Conservation (phyloP, 1,140 invertebrate species). For the Eriocheir sinensis region DNA sequence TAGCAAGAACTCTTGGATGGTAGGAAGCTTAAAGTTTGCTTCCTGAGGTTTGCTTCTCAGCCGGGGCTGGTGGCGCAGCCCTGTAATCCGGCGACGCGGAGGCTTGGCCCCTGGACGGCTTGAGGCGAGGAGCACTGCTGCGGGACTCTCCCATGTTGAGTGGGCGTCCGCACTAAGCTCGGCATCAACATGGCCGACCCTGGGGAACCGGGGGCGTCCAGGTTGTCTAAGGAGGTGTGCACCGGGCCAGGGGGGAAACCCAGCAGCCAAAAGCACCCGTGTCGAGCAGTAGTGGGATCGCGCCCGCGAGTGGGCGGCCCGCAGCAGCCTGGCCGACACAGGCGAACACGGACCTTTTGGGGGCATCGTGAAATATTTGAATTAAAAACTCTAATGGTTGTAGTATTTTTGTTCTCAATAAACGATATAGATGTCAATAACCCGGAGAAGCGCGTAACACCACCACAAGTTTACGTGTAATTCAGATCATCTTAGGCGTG, state of each 20-base stretch:
- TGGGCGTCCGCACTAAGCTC: background rate
- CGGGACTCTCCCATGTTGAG: conserved; percentile 19
- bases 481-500: too few relatives aligned
- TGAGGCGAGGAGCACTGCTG: background rate
- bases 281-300: conserved; percentile 19
- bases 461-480: too few relatives aligned
- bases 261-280: conserved; percentile 19
- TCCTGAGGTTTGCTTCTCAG: background rate
- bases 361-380: too few relatives aligned
- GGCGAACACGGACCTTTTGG: too few relatives aligned
- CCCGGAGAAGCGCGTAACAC: too few relatives aligned
- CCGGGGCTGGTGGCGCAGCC: background rate
- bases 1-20: too few relatives aligned
- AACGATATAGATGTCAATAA: too few relatives aligned
- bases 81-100: conserved; percentile 11
- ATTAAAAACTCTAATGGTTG: too few relatives aligned
- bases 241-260: background rate
- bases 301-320: conserved; percentile 16
- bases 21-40: background rate
- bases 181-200: background rate
- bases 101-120: background rate
- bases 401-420: too few relatives aligned
- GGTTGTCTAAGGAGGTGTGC: background rate
- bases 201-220: background rate
- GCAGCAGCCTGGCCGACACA: background rate